Percentiles rank a stretch among this genome's conserved stretches.
Conservation (phyloP, 2,113 vertebrate genomes). For the Sinocyclocheilus rhinocerous region DNA sequence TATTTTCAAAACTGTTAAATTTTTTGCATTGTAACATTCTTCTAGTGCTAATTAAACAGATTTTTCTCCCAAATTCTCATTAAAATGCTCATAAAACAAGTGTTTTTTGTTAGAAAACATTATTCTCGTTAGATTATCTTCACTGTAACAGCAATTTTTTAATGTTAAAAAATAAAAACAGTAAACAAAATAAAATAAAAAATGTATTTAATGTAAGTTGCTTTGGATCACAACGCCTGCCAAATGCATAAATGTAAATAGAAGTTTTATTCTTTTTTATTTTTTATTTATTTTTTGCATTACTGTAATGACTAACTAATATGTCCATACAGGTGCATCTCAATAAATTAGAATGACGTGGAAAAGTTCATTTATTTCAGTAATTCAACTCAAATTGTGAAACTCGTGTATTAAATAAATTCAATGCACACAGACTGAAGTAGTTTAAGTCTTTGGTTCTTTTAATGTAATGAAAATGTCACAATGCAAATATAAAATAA, state of each 20-base stretch:
- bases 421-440: too few relatives aligned
- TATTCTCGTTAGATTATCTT: background rate
- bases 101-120: background rate
- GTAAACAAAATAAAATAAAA: background rate
- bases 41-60: background rate
- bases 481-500: background rate
- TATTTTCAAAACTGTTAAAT: background rate
- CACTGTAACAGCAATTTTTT: background rate
- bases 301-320: background rate
- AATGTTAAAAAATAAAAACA: background rate
- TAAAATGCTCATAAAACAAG: background rate
- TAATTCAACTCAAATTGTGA: too few relatives aligned
- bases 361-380: too few relatives aligned
- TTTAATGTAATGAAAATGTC: background rate
- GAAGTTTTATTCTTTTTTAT: too few relatives aligned
- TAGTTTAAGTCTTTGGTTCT: too few relatives aligned
- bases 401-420: too few relatives aligned
- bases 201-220: too few relatives aligned
- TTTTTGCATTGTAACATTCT: background rate
- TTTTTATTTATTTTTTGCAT: too few relatives aligned
- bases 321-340: too few relatives aligned
- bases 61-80: background rate
- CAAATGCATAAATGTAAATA: too few relatives aligned
- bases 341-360: too few relatives aligned
- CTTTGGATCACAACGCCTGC: too few relatives aligned